Conservation (phyloP, 2,888 invertebrate genomes). For the Lumbricus terrestris region DNA sequence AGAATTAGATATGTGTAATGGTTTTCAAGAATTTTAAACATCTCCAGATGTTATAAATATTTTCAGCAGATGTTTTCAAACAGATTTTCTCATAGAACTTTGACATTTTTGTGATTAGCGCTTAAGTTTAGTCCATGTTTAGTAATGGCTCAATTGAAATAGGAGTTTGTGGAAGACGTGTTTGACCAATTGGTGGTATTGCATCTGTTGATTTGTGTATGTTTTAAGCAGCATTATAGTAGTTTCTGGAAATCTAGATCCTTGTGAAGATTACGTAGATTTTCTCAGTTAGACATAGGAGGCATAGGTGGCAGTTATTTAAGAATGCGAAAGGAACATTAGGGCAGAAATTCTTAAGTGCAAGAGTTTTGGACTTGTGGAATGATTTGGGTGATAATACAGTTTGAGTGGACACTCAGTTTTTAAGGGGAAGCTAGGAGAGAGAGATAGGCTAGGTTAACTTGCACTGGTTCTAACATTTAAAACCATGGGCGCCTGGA, state of each 20-base stretch:
- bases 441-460: no score
- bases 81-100: background rate
- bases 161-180: background rate
- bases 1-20: background rate
- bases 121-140: background rate
- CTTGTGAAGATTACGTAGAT: background rate
- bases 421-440: no score
- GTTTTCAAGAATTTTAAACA: background rate
- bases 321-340: no score
- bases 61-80: background rate
- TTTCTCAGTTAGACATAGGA: no score
- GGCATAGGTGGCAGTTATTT: no score
- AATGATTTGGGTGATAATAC: no score
- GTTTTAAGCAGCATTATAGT: no score
- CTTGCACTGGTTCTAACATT: no score
- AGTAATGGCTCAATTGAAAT: background rate
- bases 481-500: no score
- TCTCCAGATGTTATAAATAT: background rate
- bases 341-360: no score
- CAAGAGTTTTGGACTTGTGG: no score
- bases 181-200: background rate
- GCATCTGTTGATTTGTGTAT: background rate
- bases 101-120: background rate
- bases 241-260: background rate
- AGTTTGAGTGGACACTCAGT: no score